These are phyloP conservation scores for Tubiluchus corallicola DNA, from an alignment of 2,888 invertebrate genomes.

Conservation along the genomic window DNA sequence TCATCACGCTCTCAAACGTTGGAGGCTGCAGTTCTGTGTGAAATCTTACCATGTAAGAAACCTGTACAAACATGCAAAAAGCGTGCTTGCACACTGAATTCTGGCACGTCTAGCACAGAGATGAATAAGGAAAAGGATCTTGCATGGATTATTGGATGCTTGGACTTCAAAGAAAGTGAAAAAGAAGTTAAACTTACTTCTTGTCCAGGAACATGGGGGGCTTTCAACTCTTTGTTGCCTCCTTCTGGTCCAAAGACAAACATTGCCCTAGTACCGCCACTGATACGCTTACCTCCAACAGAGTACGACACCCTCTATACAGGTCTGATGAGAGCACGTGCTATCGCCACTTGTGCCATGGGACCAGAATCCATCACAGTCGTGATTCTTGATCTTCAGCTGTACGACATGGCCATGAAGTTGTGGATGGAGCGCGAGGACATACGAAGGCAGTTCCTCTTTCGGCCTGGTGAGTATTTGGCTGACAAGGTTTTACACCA, in stretches of 20 bases:
- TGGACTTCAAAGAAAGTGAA: constrained; percentile 9
- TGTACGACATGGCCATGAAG: constrained; percentile 9
- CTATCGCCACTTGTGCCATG: constrained; percentile 9
- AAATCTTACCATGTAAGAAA: neutral
- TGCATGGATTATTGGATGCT: constrained; percentile 9
- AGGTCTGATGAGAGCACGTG: constrained; percentile 9
- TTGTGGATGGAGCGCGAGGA: constrained; percentile 8
- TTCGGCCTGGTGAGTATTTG: constrained; percentile 10
- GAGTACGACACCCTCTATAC: constrained; percentile 9
- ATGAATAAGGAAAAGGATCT: constrained; percentile 2
- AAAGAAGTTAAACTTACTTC: constrained; percentile 6
- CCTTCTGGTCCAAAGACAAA: constrained; percentile 8
- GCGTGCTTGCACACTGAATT: neutral
- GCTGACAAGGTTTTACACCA: too few relatives aligned
- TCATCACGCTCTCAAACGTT: neutral
- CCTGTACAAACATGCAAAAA: neutral
- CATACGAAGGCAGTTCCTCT: constrained; percentile 9
- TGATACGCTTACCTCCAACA: constrained; percentile 6
- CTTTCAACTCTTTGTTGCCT: constrained; percentile 9
- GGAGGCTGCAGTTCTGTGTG: neutral
- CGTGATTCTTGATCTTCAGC: constrained; percentile 10
- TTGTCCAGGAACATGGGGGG: constrained; percentile 9
- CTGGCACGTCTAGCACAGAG: neutral
- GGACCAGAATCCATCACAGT: constrained; percentile 7
- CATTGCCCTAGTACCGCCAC: constrained; percentile 8